Evolutionary conservation across 2,888 invertebrate species (phyloP), one percentile per base, ranked within the genome.

Genomic region (Mesorhabditis sp.): DNA sequence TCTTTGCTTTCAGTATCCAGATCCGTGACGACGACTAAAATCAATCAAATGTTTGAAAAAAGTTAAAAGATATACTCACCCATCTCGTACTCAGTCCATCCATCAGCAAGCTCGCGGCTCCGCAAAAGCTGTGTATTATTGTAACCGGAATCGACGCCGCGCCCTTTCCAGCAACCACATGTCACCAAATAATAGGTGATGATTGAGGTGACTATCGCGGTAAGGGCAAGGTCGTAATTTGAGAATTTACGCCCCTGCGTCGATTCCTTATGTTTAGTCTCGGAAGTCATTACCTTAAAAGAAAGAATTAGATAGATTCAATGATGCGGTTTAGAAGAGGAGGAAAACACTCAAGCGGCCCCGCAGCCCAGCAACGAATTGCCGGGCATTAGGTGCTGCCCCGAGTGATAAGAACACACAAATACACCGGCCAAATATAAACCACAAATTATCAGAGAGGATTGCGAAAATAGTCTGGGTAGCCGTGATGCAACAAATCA

Each of bases 11-110:
- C 90, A 41, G 91, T 92, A 86, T 97, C 97, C 84, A 97, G 89
- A 88, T 97, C 97, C 45, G 95, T 91, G 69, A 97, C 92, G 81
- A 96, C 91, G 43, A 91, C 95, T 85, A 98, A 50, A 50, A 28
- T 28, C 28, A 28, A 28, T 28, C 28, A 28, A 28, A 28, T 28
- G 28, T 28, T 28, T 50, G n/a, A 0, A n/a, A 13, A 13, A 50
- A 50, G 2, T 2, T 50, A 2, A 50, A 50, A 50, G 1, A 10
- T 13, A 50, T n/a, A 50, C 58, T 50, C 58, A 50, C 58, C 58
- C 58, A 50, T 13, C n/a, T n/a, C 58, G n/a, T 13, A 50, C n/a
- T 50, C 58, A 0, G 58, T 50, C 58, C 58, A 50, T 13, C 58
- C 58, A 50, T 50, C n/a, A n/a, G 10, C 58, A 10, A 50, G n/a